Evolutionary conservation across 2,888 invertebrate genomes (phyloP).

Genomic region (Cartodere bifasciata): DNA sequence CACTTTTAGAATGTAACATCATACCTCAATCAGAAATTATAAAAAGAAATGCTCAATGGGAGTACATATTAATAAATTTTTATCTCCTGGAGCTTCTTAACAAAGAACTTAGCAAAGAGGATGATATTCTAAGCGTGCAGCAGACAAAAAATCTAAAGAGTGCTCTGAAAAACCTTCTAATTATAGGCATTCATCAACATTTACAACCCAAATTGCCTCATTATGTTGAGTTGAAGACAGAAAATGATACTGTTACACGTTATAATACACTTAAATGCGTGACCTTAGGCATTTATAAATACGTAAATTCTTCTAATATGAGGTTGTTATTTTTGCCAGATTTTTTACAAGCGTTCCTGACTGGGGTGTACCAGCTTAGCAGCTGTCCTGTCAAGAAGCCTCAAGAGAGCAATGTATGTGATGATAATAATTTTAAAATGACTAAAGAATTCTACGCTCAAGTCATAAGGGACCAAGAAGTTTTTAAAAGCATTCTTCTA

Average conservation of each 20-base stretch:
- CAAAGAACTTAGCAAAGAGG: constrained; percentile 16
- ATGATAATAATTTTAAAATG: constrained; percentile 36
- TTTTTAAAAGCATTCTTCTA: constrained; percentile 39
- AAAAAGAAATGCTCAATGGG: constrained; percentile 31
- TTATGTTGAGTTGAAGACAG: constrained; percentile 12
- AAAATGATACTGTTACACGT: constrained; percentile 35
- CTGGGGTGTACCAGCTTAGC: constrained; percentile 54
- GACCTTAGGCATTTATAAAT: constrained; percentile 38
- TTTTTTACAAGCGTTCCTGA: constrained; percentile 48
- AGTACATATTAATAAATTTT: constrained; percentile 36
- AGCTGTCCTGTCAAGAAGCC: constrained; percentile 55
- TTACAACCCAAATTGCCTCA: constrained; percentile 41
- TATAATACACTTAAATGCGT: constrained; percentile 40
- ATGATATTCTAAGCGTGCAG: constrained; percentile 47
- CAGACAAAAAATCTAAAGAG: constrained; percentile 50
- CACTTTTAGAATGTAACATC: too few relatives aligned
- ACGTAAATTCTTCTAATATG: constrained; percentile 40
- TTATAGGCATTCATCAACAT: constrained; percentile 52
- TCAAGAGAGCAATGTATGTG: constrained; percentile 20
- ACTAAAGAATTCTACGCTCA: constrained; percentile 41
- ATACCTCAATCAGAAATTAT: too few relatives aligned
- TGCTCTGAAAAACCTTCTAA: constrained; percentile 48
- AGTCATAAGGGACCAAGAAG: constrained; percentile 38
- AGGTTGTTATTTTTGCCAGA: constrained; percentile 43
- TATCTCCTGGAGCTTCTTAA: constrained; percentile 34